phyloP scores from a whole-genome alignment of 2,797 vertebrate genomes.

The Arnoldichthys spilopterus region DNA sequence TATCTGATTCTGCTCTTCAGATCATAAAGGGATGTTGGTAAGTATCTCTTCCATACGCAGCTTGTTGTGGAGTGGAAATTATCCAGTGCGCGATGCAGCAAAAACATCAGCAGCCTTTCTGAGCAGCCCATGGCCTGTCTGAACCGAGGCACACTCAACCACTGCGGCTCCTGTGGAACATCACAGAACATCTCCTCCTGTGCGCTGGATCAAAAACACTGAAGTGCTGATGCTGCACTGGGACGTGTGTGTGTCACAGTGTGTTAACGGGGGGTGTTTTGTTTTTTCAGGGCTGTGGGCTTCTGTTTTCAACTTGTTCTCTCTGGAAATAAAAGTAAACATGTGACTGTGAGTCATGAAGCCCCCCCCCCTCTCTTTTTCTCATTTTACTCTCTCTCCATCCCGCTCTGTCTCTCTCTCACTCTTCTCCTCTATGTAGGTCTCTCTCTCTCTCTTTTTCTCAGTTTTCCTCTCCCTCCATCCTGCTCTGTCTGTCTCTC shows the following conservation, averaged over 20 bases:
- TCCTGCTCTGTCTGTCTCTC: no score
- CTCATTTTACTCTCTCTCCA: not conserved
- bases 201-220: not conserved
- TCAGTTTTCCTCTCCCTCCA: no score
- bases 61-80: not conserved
- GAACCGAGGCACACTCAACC: not conserved
- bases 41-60: not conserved
- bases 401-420: no score
- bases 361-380: not conserved
- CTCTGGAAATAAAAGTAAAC: conserved; percentile 6
- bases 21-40: conserved; percentile 10
- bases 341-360: conserved; percentile 25
- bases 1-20: conserved; percentile 37
- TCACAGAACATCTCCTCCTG: not conserved
- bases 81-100: not conserved
- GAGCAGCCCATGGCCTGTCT: not conserved
- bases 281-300: not conserved
- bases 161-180: not conserved
- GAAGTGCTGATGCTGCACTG: not conserved
- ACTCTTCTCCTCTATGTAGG: not conserved
- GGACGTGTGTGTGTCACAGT: not conserved
- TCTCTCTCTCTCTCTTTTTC: no score
- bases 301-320: not conserved
- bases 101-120: not conserved
- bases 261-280: not conserved